These are phyloP conservation scores for Scarus forsteni DNA, from an alignment of 2,797 vertebrate species.

Conservation along the genomic window DNA sequence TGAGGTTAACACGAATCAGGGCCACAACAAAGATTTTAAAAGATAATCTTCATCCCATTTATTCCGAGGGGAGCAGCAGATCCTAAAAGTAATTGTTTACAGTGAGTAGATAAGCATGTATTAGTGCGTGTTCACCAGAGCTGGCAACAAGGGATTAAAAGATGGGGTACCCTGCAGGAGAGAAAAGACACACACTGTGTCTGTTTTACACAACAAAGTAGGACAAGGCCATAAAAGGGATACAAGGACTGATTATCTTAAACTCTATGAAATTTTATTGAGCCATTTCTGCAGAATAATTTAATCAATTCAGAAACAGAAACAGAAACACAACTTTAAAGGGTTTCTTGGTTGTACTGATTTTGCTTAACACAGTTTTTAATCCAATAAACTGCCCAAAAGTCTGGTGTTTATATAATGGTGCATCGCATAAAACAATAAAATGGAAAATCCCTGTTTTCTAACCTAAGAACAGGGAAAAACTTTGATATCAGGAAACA, in stretches of 20 bases:
- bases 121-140: slow-evolving; percentile 54
- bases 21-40: slow-evolving; percentile 50
- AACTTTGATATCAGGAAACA: too few relatives aligned
- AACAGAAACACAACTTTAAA: too few relatives aligned
- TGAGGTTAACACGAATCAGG: slow-evolving; percentile 51
- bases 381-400: not conserved
- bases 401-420: not conserved
- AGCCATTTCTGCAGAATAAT: not conserved
- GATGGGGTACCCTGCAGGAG: slow-evolving; percentile 12
- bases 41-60: slow-evolving; percentile 70
- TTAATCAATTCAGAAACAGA: too few relatives aligned
- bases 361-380: not conserved
- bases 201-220: slow-evolving; percentile 1
- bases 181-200: not conserved
- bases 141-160: slow-evolving; percentile 62
- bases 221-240: not conserved
- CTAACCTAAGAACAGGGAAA: too few relatives aligned
- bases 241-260: not conserved
- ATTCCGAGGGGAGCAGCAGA: slow-evolving; percentile 56
- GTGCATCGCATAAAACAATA: not conserved
- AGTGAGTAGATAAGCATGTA: slow-evolving; percentile 64
- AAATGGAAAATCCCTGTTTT: not conserved
- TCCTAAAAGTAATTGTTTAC: slow-evolving; percentile 72
- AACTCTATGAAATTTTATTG: not conserved
- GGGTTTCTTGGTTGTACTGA: not conserved